A percentile compares a stretch with the other conserved stretches of the same genome.
phyloP scores from a whole-genome alignment of 1,140 invertebrate genomes.

The Gyrodactylus bullatarudis region DNA sequence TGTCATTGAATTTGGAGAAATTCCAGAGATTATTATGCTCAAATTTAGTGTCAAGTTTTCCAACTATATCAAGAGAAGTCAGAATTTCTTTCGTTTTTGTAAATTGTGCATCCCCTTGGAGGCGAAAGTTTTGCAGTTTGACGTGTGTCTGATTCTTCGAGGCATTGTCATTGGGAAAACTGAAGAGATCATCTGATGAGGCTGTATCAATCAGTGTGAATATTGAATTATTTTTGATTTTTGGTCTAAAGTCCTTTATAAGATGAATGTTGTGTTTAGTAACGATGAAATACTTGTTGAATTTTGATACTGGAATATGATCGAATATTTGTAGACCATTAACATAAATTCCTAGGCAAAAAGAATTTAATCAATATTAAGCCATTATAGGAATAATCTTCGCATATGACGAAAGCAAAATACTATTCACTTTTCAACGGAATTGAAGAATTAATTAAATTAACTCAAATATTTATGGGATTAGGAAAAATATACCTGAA shows the following conservation, averaged over 20 bases:
- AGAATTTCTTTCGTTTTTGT: background rate
- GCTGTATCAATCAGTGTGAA: background rate
- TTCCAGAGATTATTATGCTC: too few species aligned
- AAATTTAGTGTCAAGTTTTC: background rate
- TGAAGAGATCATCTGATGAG: background rate
- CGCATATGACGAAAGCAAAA: background rate
- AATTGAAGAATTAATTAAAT: background rate
- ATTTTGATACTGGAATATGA: background rate
- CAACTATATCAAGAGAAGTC: background rate
- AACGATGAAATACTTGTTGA: background rate
- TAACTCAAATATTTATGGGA: background rate
- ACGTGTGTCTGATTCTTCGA: too few species aligned
- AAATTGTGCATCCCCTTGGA: background rate
- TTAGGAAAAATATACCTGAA: background rate
- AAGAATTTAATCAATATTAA: background rate
- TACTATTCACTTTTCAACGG: background rate
- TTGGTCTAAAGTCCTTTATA: background rate
- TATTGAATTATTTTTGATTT: background rate
- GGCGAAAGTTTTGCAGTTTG: background rate
- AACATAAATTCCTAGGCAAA: background rate
- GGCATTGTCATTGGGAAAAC: background rate
- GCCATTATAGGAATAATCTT: background rate
- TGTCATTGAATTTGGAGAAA: too few species aligned
- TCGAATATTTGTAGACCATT: background rate
- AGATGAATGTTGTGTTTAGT: background rate